Evolutionary conservation across 2,797 vertebrate genomes (phyloP), one percentile per base, ranked within the genome.

Genomic region (Harpagifer antarcticus): DNA sequence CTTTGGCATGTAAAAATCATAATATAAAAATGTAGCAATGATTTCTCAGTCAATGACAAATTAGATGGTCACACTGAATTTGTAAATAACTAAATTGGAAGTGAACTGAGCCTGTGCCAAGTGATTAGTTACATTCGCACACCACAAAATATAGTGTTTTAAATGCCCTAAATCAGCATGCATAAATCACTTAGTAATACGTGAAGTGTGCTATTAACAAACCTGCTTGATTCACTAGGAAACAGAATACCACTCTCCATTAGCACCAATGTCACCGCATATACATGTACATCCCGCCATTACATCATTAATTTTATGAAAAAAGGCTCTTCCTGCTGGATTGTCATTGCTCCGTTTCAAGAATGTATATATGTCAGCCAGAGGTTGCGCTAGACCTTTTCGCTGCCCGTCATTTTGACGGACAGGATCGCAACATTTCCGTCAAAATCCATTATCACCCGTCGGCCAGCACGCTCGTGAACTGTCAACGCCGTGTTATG

Each of bases 251-350:
- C 27, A 67, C 62, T 63, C 27, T 58, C 17, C 40, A 70, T 74
- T 42, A 37, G 23, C 16, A 74, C n/a, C 42, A 52, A 40, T 42
- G 63, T 66, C 43, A 45, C 52, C 17, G 3, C 62, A 16, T 62
- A 56, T 76, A 65, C 61, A 16, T 62, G 48, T 76, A 65, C 13
- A 2, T 75, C 27, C 23, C 70, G n/a, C 64, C 19, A 62, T 76
- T 55, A 66, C 54, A 65, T 76, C 27, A 55, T 44, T 48, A 54
- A 9, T 23, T 15, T 64, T 33, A 58, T 17, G 16, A 53, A 27
- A 37, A 9, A 40, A 60, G 50, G 19, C 40, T 74, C 74, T 72
- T 81, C 42, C 69, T 76, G 69, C 72, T 81, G 71, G 71, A 72
- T 52, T 40, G 11, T 58, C 47, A 40, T 5, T 49, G 55, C 40